Percentiles rank a stretch among this genome's conserved stretches.
These are phyloP conservation scores for Mellilla xanthometata DNA, from an alignment of 2,888 invertebrate genomes.

Conservation along the genomic window DNA sequence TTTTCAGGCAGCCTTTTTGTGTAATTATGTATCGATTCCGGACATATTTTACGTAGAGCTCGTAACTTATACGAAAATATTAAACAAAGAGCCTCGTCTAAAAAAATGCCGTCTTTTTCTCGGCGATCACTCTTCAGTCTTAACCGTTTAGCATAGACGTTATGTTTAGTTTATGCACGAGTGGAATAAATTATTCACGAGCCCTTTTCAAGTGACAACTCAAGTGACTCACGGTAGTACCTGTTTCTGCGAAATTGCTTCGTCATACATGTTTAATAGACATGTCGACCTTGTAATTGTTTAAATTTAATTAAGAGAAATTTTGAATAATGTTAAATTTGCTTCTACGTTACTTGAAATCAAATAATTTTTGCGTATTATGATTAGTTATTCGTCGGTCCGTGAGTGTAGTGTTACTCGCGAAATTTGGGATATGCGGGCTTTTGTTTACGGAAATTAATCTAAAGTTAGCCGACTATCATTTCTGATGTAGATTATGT, in stretches of 20 bases:
- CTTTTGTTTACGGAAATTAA: too few relatives aligned
- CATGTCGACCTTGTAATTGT: not conserved
- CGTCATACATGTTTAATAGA: conserved; percentile 23
- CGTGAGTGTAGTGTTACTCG: too few relatives aligned
- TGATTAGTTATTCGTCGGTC: too few relatives aligned
- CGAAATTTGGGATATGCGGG: too few relatives aligned
- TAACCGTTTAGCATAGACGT: not conserved
- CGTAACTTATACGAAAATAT: too few relatives aligned
- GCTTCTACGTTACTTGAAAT: too few relatives aligned
- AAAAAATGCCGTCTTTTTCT: not conserved
- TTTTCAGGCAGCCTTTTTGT: too few relatives aligned
- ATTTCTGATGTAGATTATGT: too few relatives aligned
- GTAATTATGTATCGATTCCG: too few relatives aligned
- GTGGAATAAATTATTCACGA: conserved; percentile 18
- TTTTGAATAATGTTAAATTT: not conserved
- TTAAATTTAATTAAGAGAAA: not conserved
- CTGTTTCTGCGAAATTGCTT: conserved; percentile 19
- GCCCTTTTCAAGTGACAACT: conserved; percentile 13
- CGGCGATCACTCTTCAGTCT: not conserved
- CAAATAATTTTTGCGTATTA: too few relatives aligned
- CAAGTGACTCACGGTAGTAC: conserved; percentile 9
- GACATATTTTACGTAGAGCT: too few relatives aligned
- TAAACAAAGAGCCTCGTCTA: not conserved
- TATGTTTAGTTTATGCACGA: conserved; percentile 7
- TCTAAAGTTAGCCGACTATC: too few relatives aligned